Evolutionary conservation across 1,140 invertebrate species (phyloP).

Genomic region (Neocloeon triangulifer): DNA sequence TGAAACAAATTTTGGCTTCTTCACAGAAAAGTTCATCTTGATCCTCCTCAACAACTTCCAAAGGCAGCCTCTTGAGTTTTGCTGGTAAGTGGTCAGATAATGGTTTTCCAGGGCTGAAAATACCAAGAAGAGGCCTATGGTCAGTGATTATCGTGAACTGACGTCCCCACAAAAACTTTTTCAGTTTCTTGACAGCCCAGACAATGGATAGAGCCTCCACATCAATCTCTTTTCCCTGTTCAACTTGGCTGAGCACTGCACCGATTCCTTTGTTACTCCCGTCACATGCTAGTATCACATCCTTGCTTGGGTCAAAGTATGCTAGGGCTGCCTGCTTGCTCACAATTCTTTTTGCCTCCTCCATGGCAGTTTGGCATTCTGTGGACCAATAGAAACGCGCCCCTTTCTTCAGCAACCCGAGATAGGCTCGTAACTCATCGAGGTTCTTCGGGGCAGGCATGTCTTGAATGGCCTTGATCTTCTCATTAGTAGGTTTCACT

Average conservation of each 20-base stretch:
- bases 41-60: too few relatives aligned
- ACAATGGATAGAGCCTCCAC: conserved; percentile 21
- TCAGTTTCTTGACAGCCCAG: conserved; percentile 20
- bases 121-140: too few relatives aligned
- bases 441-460: conserved; percentile 5
- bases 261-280: conserved; percentile 14
- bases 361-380: conserved; percentile 8
- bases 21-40: too few relatives aligned
- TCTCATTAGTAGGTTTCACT: too few relatives aligned
- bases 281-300: conserved; percentile 10
- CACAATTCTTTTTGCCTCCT: conserved; percentile 7
- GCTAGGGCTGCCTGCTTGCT: conserved; percentile 6
- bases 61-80: too few relatives aligned
- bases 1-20: too few relatives aligned
- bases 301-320: conserved; percentile 9
- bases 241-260: conserved; percentile 16
- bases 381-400: conserved; percentile 4
- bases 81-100: too few relatives aligned
- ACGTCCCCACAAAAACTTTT: too few relatives aligned
- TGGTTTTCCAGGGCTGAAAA: too few relatives aligned
- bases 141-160: too few relatives aligned
- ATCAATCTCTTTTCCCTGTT: conserved; percentile 17
- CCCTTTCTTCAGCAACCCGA: conserved; percentile 4
- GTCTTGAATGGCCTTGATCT: too few relatives aligned
- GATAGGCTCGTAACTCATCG: conserved; percentile 1